Percentiles rank a stretch among this genome's conserved stretches.
These are phyloP conservation scores for Sitophilus oryzae DNA, from an alignment of 1,140 invertebrate genomes.

Conservation along the genomic window DNA sequence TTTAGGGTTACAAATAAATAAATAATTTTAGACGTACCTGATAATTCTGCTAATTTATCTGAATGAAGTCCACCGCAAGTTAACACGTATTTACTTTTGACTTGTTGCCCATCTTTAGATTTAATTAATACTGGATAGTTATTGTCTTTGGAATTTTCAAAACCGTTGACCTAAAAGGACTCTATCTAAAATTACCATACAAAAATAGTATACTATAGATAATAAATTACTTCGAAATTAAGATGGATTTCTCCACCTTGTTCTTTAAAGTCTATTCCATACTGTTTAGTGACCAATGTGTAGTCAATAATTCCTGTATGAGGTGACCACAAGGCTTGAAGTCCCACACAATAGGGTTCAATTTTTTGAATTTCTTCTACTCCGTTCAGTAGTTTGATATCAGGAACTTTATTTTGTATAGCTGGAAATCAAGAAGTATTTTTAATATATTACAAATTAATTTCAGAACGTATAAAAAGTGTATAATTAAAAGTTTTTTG, in stretches of 20 bases:
- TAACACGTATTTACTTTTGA: constrained; percentile 24
- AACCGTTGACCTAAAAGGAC: constrained; percentile 8
- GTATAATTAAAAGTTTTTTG: no score
- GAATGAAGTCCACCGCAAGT: constrained; percentile 24
- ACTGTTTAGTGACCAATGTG: constrained; percentile 76
- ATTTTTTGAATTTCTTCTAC: constrained; percentile 71
- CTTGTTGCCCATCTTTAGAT: constrained; percentile 9
- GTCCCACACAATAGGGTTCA: constrained; percentile 86
- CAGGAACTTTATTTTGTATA: constrained; percentile 64
- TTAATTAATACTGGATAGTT: constrained; percentile 24
- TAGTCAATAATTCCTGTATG: constrained; percentile 97
- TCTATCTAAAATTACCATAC: neutral
- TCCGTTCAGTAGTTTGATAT: constrained; percentile 67
- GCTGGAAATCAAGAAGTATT: no score
- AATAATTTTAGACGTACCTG: no score
- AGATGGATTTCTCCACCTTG: constrained; percentile 48
- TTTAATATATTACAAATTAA: no score
- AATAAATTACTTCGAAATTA: constrained; percentile 19
- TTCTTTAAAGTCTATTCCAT: constrained; percentile 76
- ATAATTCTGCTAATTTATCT: constrained; percentile 60
- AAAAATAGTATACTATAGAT: neutral
- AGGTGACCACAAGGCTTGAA: constrained; percentile 93
- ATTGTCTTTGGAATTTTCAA: constrained; percentile 11
- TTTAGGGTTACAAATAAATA: no score
- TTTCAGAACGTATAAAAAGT: no score